Evolutionary conservation across 2,888 invertebrate genomes (phyloP).

Genomic region (Heliconius sara): DNA sequence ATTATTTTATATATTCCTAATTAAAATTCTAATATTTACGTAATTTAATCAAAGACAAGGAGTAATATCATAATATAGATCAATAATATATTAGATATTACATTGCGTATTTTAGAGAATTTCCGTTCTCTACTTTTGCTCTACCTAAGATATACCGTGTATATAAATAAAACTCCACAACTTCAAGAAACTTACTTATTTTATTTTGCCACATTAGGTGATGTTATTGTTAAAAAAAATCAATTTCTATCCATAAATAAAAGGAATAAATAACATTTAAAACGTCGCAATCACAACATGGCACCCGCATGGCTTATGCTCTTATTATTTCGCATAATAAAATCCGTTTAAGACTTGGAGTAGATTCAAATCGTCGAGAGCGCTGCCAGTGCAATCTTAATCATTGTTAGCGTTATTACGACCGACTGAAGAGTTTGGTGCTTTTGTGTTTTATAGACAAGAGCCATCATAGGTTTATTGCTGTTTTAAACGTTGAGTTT

Average conservation of each 20-base stretch:
- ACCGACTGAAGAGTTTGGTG: slow-evolving; percentile 48
- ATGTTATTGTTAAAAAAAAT: not conserved
- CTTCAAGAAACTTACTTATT: not conserved
- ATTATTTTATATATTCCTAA: too few species aligned
- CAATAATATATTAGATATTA: too few species aligned
- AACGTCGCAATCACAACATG: slow-evolving; percentile 18
- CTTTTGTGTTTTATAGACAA: slow-evolving; percentile 27
- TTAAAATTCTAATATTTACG: too few species aligned
- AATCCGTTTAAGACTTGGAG: slow-evolving; percentile 77
- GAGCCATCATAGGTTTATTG: slow-evolving; percentile 9
- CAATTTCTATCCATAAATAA: not conserved
- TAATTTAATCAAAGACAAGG: too few species aligned
- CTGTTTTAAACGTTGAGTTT: slow-evolving; percentile 9
- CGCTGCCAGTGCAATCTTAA: slow-evolving; percentile 63
- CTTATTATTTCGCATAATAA: slow-evolving; percentile 68
- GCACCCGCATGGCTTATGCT: slow-evolving; percentile 44
- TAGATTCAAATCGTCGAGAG: slow-evolving; percentile 65
- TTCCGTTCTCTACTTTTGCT: too few species aligned
- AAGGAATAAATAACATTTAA: not conserved
- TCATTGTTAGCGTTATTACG: slow-evolving; percentile 66
- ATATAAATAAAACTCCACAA: not conserved
- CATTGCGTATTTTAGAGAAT: too few species aligned
- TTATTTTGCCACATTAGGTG: not conserved
- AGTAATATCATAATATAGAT: too few species aligned
- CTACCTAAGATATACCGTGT: not conserved